Conservation (phyloP, 2,888 invertebrate genomes). For the Caenorhabditis auriculariae region DNA sequence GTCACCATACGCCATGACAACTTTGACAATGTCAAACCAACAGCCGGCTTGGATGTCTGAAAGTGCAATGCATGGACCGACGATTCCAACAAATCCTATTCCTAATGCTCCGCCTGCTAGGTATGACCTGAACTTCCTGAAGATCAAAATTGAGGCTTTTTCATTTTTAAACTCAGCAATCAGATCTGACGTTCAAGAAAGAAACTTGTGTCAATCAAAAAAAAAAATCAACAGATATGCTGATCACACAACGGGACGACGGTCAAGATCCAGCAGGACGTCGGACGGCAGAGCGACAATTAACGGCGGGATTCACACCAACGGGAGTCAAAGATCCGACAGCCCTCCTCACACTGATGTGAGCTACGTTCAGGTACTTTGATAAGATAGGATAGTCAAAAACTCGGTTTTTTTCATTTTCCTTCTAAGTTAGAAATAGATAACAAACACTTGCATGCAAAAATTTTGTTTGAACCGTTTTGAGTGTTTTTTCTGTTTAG, state of each 20-base stretch:
- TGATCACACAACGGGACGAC: conserved; percentile 34
- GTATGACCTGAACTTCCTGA: conserved; percentile 3
- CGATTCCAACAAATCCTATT: conserved; percentile 45
- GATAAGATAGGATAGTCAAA: conserved; percentile 6
- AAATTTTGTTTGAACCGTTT: background rate
- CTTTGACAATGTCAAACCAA: conserved; percentile 54
- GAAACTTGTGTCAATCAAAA: background rate
- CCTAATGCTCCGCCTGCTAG: conserved; percentile 47
- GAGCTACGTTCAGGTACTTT: conserved; percentile 53
- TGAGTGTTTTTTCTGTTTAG: conserved; percentile 12
- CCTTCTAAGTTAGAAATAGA: background rate
- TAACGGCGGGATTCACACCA: conserved; percentile 15
- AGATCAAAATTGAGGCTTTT: background rate
- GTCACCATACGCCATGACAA: conserved; percentile 62
- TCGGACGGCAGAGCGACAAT: conserved; percentile 31
- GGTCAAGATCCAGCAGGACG: conserved; percentile 33
- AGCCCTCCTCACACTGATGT: conserved; percentile 59
- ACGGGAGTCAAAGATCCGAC: conserved; percentile 41
- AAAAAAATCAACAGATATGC: conserved; percentile 18
- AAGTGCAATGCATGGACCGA: conserved; percentile 44
- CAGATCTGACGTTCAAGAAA: background rate
- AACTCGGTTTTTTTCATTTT: background rate
- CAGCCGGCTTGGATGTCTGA: conserved; percentile 50
- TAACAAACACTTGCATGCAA: background rate
- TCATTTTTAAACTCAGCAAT: background rate